Conservation (phyloP, 2,888 invertebrate species). For the Pachliopta kotzebuea region DNA sequence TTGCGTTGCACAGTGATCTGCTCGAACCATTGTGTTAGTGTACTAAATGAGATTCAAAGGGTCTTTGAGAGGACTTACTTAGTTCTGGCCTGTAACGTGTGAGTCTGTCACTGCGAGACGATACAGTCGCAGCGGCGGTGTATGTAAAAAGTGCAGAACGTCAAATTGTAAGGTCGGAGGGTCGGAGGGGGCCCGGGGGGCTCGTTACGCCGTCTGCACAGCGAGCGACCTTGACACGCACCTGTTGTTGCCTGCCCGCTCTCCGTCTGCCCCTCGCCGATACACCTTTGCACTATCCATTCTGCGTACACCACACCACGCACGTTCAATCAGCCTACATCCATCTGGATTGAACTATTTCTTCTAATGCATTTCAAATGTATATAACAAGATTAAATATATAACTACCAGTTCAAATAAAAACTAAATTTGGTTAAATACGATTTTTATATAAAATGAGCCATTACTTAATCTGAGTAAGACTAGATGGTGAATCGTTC, state of each 20-base stretch:
- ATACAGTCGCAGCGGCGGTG: slow-evolving; percentile 14
- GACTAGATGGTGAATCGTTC: no score
- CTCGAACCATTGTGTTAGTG: no score
- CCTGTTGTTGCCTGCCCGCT: slow-evolving; percentile 27
- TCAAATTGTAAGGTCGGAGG: slow-evolving; percentile 43
- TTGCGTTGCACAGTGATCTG: no score
- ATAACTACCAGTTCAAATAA: no score
- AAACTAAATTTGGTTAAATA: no score
- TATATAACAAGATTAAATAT: no score
- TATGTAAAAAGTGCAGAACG: slow-evolving; percentile 33
- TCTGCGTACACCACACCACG: slow-evolving; percentile 14
- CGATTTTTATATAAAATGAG: no score
- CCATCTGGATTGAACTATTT: slow-evolving; percentile 6
- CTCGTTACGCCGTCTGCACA: slow-evolving; percentile 39
- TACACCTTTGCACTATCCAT: slow-evolving; percentile 14
- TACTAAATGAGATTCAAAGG: background rate
- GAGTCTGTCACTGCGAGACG: slow-evolving; percentile 14
- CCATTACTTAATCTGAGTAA: no score
- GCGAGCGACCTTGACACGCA: slow-evolving; percentile 31
- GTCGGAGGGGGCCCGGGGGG: slow-evolving; percentile 36
- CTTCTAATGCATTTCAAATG: background rate
- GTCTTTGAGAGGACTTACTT: no score
- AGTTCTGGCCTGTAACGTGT: background rate
- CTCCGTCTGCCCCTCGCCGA: slow-evolving; percentile 17
- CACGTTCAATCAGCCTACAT: slow-evolving; percentile 1